These are phyloP conservation scores for Ypsolopha scabrella DNA, from an alignment of 2,888 invertebrate genomes.

Conservation along the genomic window DNA sequence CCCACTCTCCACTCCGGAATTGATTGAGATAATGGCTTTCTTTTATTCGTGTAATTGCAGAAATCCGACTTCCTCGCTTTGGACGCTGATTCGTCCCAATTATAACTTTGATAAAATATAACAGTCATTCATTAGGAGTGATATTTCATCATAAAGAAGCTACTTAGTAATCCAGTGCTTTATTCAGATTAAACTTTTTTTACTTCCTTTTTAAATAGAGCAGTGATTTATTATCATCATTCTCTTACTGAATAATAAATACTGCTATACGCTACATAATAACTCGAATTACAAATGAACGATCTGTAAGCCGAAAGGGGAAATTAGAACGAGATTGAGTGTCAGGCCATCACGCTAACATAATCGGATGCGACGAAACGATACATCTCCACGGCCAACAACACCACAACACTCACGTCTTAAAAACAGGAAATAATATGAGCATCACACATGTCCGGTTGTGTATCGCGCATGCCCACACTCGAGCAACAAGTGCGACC, in stretches of 20 bases:
- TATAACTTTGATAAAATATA: slow-evolving; percentile 42
- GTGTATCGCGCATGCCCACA: slow-evolving; percentile 37
- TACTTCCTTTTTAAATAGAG: neutral
- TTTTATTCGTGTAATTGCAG: slow-evolving; percentile 58
- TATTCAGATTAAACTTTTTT: neutral
- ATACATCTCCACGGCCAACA: neutral
- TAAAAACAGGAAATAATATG: too few species aligned
- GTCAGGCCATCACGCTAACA: too few species aligned
- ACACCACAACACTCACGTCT: neutral
- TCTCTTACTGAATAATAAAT: neutral
- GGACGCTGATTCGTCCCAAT: slow-evolving; percentile 27
- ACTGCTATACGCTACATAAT: neutral
- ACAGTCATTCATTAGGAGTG: slow-evolving; percentile 34
- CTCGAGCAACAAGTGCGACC: slow-evolving; percentile 12
- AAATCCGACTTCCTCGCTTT: slow-evolving; percentile 46
- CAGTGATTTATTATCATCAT: neutral
- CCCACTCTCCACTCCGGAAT: slow-evolving; percentile 28
- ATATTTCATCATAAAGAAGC: slow-evolving; percentile 24
- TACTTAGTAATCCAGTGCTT: slow-evolving; percentile 6
- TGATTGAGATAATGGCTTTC: slow-evolving; percentile 63
- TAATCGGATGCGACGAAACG: neutral
- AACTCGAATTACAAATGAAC: neutral
- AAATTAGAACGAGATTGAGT: neutral
- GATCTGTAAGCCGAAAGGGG: neutral
- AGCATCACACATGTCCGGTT: neutral